These are phyloP conservation scores for Corella eumyota DNA, from an alignment of 23 tunicate species.

Conservation along the genomic window DNA sequence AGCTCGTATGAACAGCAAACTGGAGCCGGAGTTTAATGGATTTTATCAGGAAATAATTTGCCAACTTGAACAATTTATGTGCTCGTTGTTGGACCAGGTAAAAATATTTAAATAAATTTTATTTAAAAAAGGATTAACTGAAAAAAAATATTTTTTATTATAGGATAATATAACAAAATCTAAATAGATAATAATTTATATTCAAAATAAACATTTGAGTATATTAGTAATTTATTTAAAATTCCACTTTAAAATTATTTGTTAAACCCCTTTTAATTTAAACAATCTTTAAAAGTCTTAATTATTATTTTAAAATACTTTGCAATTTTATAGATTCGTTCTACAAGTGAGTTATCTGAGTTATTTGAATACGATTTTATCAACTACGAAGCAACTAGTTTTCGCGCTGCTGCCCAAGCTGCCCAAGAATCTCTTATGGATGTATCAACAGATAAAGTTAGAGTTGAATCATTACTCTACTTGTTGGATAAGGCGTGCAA, in stretches of 20 bases:
- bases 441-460: background rate
- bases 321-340: slow-evolving; percentile 14
- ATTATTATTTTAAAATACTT: background rate
- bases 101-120: no score
- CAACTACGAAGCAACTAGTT: no score
- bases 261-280: background rate
- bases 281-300: background rate
- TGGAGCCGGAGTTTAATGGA: slow-evolving; percentile 1
- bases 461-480: background rate
- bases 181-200: no score
- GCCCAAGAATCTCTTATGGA: background rate
- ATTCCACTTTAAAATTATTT: no score
- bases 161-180: no score
- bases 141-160: no score
- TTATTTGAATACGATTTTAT: slow-evolving; percentile 25
- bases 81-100: slow-evolving; percentile 9
- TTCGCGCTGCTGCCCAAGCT: slow-evolving; percentile 31
- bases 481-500: slow-evolving; percentile 23
- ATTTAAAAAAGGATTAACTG: no score
- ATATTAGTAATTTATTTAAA: no score
- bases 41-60: background rate
- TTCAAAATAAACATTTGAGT: no score
- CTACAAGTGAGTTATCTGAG: slow-evolving; percentile 23
- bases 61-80: slow-evolving; percentile 2
- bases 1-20: no score